Conservation (phyloP, 2,113 vertebrate genomes). For the Micronycteris hirsuta region DNA sequence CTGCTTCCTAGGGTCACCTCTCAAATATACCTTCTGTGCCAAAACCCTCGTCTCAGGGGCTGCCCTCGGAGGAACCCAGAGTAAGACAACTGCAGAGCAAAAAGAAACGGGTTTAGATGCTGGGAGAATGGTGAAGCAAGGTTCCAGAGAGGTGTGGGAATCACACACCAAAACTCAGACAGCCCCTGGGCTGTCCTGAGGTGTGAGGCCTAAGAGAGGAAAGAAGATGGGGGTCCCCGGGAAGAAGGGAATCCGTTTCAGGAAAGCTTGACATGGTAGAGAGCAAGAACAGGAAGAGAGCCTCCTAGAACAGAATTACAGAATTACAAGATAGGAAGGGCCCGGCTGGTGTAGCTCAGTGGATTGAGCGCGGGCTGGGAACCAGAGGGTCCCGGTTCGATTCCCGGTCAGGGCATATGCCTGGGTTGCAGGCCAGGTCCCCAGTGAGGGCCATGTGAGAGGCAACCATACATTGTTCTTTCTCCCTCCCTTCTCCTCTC, state of each 20-base stretch:
- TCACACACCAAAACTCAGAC: not conserved
- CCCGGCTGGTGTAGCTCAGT: too few relatives aligned
- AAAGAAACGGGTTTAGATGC: not conserved
- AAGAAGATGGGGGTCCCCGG: not conserved
- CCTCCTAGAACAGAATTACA: not conserved
- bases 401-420: too few relatives aligned
- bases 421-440: too few relatives aligned
- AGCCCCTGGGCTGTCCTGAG: not conserved
- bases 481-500: too few relatives aligned
- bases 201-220: not conserved
- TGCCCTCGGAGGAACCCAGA: not conserved
- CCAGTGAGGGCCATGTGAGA: too few relatives aligned
- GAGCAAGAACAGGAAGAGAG: not conserved
- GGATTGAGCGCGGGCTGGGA: too few relatives aligned
- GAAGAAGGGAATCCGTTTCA: not conserved
- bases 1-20: not conserved
- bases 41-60: not conserved
- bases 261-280: not conserved
- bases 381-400: too few relatives aligned
- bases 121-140: not conserved
- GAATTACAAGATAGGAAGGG: not conserved
- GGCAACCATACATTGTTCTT: too few relatives aligned
- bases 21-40: not conserved
- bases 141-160: not conserved
- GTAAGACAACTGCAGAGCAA: not conserved